Evolutionary conservation across 2,113 vertebrate species (phyloP).

Genomic region (Sinocyclocheilus rhinocerous): DNA sequence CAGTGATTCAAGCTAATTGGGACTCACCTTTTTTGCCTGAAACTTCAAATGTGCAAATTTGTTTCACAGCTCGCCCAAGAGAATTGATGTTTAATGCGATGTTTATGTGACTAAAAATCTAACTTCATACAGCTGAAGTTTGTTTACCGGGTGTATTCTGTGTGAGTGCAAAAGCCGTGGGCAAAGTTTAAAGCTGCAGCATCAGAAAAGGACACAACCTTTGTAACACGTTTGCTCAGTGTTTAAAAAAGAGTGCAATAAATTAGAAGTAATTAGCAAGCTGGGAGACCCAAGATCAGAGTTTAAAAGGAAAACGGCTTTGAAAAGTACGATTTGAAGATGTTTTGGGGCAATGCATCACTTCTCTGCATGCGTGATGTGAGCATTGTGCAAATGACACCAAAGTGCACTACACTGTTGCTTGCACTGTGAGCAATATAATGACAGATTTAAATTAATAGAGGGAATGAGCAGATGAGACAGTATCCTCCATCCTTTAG

Average conservation of each 20-base stretch:
- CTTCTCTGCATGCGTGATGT: not conserved
- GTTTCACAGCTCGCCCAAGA: not conserved
- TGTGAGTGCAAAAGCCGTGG: slow-evolving; percentile 11
- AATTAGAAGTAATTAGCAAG: slow-evolving; percentile 24
- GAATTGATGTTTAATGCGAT: not conserved
- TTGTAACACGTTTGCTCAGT: not conserved
- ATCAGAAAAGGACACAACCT: not conserved
- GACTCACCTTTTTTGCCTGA: slow-evolving; percentile 15
- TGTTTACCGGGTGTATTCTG: not conserved
- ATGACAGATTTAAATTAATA: slow-evolving; percentile 21
- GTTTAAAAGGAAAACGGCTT: slow-evolving; percentile 4
- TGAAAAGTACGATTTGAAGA: slow-evolving; percentile 13
- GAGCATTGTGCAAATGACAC: not conserved
- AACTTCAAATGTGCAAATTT: not conserved
- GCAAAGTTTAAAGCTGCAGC: slow-evolving; percentile 17
- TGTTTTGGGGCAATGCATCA: not conserved
- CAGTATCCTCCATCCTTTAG: slow-evolving; percentile 29
- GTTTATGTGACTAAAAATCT: slow-evolving; percentile 22
- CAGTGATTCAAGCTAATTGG: slow-evolving; percentile 28
- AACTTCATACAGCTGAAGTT: not conserved
- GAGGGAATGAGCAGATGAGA: slow-evolving; percentile 29
- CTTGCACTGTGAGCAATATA: slow-evolving; percentile 11
- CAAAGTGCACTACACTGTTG: not conserved
- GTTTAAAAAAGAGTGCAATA: slow-evolving; percentile 2
- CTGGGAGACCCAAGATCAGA: slow-evolving; percentile 9